Evolutionary conservation across 1,140 invertebrate species (phyloP), one percentile per base, ranked within the genome.

Genomic region (Cylas formicarius): DNA sequence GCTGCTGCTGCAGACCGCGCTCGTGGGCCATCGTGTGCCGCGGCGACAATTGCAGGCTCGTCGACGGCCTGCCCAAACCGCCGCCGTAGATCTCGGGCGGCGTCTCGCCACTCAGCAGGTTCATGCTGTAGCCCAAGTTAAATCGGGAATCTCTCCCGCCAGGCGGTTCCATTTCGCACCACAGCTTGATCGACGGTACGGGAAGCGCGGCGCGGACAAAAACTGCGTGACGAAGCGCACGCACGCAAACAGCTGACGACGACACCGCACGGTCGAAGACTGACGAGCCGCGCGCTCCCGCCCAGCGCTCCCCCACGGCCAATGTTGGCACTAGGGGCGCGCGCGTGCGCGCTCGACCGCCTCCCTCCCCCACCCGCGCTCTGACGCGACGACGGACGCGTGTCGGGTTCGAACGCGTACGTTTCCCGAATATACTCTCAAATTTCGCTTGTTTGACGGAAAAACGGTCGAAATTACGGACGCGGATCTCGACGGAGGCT

Each of bases 81-180:
- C 75, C 75, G 48, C 78, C 80, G 67, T 86, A 86, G 63, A 86
- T 82, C 59, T 86, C 83, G 48, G 79, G 72, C 58, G 78, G 73
- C 49, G 72, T 69, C 59, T 86, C 83, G 59, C 81, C 77, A 51
- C 77, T 76, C 60, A 86, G 73, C 58, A 86, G 72, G 60, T 83
- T 82, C 81, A 87, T 86, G 65, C 78, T 79, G 71, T 86, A 87
- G 65, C 81, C 78, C 71, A 86, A 77, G 71, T 80, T 82, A 70
- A 85, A 86, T 65, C 84, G 82, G 81, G 81, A 79, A 76, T 86
- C 84, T 74, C 81, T 76, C 72, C 79, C 79, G 75, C 82, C 82
- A 72, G 83, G 79, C 66, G 77, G 76, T 73, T 83, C 80, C 80
- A 83, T 84, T 68, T 58, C 57, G 58, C 63, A 65, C 63, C 63